Evolutionary conservation across 2,888 invertebrate species (phyloP).

Genomic region (Portevinia maculata): DNA sequence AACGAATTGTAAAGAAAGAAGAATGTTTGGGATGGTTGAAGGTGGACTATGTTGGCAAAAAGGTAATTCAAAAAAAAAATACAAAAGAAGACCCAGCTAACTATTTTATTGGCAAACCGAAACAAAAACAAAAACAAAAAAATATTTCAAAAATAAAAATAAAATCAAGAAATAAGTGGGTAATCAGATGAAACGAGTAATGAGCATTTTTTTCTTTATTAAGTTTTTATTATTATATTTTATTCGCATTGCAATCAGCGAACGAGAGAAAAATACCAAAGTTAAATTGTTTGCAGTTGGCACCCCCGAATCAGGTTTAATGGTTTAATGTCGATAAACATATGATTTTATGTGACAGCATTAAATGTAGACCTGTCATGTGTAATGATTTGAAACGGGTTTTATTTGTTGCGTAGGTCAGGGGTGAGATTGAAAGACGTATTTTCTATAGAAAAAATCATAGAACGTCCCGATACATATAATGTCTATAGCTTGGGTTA

Average conservation of each 20-base stretch:
- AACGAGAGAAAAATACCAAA: neutral
- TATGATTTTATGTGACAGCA: neutral
- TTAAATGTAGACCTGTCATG: neutral
- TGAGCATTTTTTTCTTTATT: conserved; percentile 10
- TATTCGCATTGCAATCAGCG: conserved; percentile 7
- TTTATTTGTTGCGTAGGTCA: no score
- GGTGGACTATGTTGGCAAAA: conserved; percentile 11
- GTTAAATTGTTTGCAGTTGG: neutral
- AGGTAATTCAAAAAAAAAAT: conserved; percentile 30
- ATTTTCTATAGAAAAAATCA: neutral
- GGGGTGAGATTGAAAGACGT: neutral
- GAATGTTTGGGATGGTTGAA: neutral
- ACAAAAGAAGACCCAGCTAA: conserved; percentile 21
- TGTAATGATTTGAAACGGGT: neutral
- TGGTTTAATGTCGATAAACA: neutral
- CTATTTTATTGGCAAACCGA: conserved; percentile 45
- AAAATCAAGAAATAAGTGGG: conserved; percentile 54
- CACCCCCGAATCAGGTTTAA: conserved; percentile 1
- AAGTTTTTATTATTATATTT: neutral
- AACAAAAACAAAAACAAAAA: conserved; percentile 17
- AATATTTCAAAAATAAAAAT: conserved; percentile 17
- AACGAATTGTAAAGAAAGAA: conserved; percentile 40
- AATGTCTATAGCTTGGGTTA: no score
- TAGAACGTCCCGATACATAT: no score
- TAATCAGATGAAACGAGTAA: conserved; percentile 51